phyloP scores from a whole-genome alignment of 1,140 invertebrate genomes.

The Diprion similis region DNA sequence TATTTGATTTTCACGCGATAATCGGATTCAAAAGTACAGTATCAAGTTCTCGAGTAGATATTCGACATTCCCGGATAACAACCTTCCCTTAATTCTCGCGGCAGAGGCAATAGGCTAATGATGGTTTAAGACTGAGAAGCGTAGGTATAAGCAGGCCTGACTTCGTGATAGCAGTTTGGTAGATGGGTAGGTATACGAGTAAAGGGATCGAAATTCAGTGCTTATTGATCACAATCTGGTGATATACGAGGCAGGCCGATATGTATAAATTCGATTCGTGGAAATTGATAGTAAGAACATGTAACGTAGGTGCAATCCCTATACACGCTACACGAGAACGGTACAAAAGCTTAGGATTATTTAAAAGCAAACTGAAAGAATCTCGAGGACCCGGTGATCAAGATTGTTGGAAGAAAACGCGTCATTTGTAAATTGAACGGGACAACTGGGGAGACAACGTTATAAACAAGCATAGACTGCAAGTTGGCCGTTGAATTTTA shows the following conservation, averaged over 20 bases:
- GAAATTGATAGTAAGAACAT: constrained; percentile 2
- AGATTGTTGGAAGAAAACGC: background rate
- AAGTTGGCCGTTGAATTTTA: background rate
- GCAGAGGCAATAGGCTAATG: no score
- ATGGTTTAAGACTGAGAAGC: no score
- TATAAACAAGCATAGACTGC: background rate
- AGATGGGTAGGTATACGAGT: background rate
- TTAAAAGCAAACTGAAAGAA: background rate
- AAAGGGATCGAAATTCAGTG: background rate
- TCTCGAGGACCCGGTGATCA: background rate
- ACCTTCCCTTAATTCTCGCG: no score
- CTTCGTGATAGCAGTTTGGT: background rate
- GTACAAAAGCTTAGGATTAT: background rate
- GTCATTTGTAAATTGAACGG: constrained; percentile 5
- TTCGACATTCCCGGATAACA: no score
- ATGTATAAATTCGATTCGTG: background rate
- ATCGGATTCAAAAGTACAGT: no score
- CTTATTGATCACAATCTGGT: background rate
- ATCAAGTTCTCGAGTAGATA: no score
- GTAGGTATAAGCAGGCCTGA: background rate
- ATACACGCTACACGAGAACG: background rate
- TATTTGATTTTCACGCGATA: no score
- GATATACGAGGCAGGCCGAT: background rate
- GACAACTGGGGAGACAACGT: background rate
- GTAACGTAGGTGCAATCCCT: background rate